Evolutionary conservation across 2,888 invertebrate genomes (phyloP), one percentile per base, ranked within the genome.

Genomic region (Eustalomyia histrio): DNA sequence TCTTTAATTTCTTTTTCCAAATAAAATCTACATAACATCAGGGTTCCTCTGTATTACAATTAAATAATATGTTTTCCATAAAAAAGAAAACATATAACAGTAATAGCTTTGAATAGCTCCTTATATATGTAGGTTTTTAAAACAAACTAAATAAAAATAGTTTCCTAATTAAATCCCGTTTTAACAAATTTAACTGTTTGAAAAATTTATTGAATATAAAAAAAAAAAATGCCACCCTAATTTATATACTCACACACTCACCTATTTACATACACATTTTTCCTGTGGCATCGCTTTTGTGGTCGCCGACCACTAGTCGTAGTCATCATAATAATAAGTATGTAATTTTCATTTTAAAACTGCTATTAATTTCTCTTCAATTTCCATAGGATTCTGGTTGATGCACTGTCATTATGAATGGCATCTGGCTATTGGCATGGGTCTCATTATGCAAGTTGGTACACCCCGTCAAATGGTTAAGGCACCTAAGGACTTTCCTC

Each of bases 401-500:
- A 81, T 88, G 80, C 88, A 87, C 80, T 88, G 88, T 52, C 88
- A 88, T 71, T 87, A 86, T 67, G 88, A 87, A 80, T 88, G 87
- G 88, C 87, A 88, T 83, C 63, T 87, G 72, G 75, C 85, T 12
- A 84, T 84, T 63, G 87, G 88, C 7, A 88, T 88, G 88, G 87
- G 84, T 9, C 73, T 88, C 16, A 79, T 88, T 29, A 10, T 87
- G 12, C 87, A 88, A 80, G 87, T 88, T 39, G 88, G 96, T 0
- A 92, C 93, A 60, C 86, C 91, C 39, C 88, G 91, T 21, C 93
- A 96, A 85, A 93, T 95, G 89, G 93, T 94, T 0, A 89, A 92
- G 63, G 92, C 93, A 0, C 96, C 96, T 0, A 53, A 18, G 6
- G 93, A 94, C 87, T 96, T 96, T 87, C 96, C 96, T 0, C 93